Evolutionary conservation across 2,797 vertebrate species (phyloP).

Genomic region (Smutsia temminckii): DNA sequence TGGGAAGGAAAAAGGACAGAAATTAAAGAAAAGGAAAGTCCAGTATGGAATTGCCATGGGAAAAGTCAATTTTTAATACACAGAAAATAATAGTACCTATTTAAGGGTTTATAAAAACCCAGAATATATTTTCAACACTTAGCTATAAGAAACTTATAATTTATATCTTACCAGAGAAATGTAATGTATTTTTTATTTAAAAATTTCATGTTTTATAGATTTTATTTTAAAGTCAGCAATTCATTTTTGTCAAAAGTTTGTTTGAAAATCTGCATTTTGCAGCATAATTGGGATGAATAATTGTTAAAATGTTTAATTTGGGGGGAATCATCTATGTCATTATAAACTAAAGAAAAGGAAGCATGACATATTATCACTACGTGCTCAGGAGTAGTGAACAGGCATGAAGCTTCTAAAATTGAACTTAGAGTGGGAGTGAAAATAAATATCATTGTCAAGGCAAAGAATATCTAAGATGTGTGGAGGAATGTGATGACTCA

Average conservation of each 20-base stretch:
- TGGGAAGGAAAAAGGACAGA: not conserved
- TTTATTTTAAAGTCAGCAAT: not conserved
- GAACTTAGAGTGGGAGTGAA: slow-evolving; percentile 4
- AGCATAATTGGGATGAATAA: not conserved
- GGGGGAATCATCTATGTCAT: not conserved
- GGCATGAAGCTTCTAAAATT: slow-evolving; percentile 33
- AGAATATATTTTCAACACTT: not conserved
- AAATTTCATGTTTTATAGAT: not conserved
- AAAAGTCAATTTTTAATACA: not conserved
- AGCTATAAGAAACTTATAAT: not conserved
- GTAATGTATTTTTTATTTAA: not conserved
- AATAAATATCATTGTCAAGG: slow-evolving; percentile 37
- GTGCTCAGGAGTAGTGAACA: not conserved
- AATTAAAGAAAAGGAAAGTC: not conserved
- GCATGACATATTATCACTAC: not conserved
- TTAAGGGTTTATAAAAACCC: not conserved
- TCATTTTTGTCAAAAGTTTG: not conserved
- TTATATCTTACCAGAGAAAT: not conserved
- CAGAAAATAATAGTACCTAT: not conserved
- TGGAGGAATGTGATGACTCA: slow-evolving; percentile 47
- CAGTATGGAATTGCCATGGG: not conserved
- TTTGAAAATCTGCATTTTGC: slow-evolving; percentile 6
- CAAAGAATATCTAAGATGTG: slow-evolving; percentile 18
- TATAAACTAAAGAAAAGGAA: slow-evolving; percentile 25
- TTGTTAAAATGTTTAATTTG: not conserved